These are phyloP conservation scores for Rhagonycha fulva DNA, from an alignment of 2,888 invertebrate species.

Conservation along the genomic window DNA sequence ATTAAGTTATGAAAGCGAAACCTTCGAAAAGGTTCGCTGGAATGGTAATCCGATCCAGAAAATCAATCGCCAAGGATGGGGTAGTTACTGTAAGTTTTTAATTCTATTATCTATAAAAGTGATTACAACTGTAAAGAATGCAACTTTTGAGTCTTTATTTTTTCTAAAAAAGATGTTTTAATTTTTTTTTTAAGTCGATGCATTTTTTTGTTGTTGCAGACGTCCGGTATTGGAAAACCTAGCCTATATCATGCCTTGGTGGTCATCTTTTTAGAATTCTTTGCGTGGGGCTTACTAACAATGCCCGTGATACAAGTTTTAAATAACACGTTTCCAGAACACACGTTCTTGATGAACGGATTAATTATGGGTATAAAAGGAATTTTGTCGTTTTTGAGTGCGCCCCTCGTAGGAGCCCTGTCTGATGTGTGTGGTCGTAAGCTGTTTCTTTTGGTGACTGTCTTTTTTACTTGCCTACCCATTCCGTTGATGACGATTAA, in stretches of 20 bases:
- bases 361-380: constrained; percentile 93
- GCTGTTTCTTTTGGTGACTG: constrained; percentile 95
- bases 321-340: constrained; percentile 97
- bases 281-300: constrained; percentile 98
- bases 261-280: constrained; percentile 99
- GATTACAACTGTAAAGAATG: not conserved
- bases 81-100: constrained; percentile 75
- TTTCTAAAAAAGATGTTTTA: not conserved
- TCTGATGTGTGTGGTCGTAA: constrained; percentile 99
- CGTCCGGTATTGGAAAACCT: constrained; percentile 88
- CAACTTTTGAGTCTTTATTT: not conserved
- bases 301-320: constrained; percentile 94
- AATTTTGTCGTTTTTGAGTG: constrained; percentile 94
- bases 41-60: constrained; percentile 75
- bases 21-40: constrained; percentile 83
- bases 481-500: constrained; percentile 99
- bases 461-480: constrained; percentile 98
- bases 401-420: constrained; percentile 95
- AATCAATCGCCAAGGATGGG: constrained; percentile 85
- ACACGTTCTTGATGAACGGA: constrained; percentile 99
- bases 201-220: constrained; percentile 57
- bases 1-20: constrained; percentile 67
- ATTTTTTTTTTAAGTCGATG: not conserved
- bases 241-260: constrained; percentile 98
- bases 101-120: not conserved